Conservation (phyloP, 2,113 vertebrate genomes). For the Platichthys flesus region DNA sequence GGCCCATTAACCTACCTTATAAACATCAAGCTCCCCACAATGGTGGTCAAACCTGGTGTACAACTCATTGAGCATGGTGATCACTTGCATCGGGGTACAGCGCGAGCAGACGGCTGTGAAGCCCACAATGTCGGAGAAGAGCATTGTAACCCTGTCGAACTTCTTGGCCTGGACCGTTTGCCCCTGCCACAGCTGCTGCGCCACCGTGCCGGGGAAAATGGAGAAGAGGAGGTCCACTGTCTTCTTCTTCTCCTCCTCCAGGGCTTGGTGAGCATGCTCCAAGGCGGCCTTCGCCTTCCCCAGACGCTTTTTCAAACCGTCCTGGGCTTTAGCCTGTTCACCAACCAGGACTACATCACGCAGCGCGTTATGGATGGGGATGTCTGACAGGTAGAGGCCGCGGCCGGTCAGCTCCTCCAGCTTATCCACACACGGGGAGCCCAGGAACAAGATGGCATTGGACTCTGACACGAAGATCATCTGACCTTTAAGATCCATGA, state of each 20-base stretch:
- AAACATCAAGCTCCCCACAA: constrained; percentile 95
- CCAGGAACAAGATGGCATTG: constrained; percentile 92
- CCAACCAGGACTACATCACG: constrained; percentile 97
- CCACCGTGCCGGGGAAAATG: constrained; percentile 95
- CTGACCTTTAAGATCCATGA: constrained; percentile 98
- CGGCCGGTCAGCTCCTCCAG: constrained; percentile 95
- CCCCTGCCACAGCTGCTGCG: constrained; percentile 97
- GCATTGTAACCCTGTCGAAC: constrained; percentile 94
- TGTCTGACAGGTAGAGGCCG: constrained; percentile 96
- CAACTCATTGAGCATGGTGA: constrained; percentile 96
- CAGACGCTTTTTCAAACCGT: constrained; percentile 94
- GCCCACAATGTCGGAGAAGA: constrained; percentile 98
- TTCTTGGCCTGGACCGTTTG: constrained; percentile 95
- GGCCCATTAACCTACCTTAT: constrained; percentile 87
- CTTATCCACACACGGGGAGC: constrained; percentile 96
- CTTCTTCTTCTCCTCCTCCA: constrained; percentile 97
- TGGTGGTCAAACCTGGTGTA: constrained; percentile 97
- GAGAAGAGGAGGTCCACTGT: constrained; percentile 96
- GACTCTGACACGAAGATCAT: constrained; percentile 98
- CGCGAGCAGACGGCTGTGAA: constrained; percentile 96
- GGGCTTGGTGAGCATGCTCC: constrained; percentile 92
- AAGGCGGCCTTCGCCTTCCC: constrained; percentile 96
- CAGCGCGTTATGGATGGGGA: constrained; percentile 95
- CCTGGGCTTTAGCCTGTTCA: constrained; percentile 96
- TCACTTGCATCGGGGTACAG: constrained; percentile 97